Percentiles rank a stretch among this genome's conserved stretches.
Evolutionary conservation across 2,113 vertebrate species (phyloP).

Genomic region (Chaetorhynchus papuensis): DNA sequence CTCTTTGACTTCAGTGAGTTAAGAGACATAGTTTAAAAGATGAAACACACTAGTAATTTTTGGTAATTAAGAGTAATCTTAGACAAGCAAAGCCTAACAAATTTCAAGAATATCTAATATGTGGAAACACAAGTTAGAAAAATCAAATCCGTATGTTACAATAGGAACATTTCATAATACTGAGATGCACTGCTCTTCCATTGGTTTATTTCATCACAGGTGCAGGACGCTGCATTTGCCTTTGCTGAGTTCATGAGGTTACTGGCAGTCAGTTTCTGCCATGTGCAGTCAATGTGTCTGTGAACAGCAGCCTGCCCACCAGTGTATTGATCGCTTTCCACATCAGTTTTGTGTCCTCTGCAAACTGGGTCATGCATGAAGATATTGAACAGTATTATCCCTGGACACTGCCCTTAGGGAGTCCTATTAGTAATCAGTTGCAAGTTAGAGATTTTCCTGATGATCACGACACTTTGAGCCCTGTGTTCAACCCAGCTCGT

Average conservation of each 20-base stretch:
- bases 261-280: background rate
- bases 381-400: background rate
- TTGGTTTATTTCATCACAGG: background rate
- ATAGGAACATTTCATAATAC: background rate
- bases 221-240: background rate
- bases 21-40: background rate
- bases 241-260: background rate
- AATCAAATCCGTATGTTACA: background rate
- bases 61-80: background rate
- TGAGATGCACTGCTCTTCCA: background rate
- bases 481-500: background rate
- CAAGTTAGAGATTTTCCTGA: background rate
- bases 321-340: background rate
- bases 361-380: background rate
- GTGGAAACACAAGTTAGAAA: background rate
- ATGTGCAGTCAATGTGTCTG: background rate
- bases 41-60: background rate
- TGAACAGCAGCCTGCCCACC: background rate
- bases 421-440: background rate
- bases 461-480: background rate
- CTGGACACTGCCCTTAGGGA: background rate
- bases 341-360: background rate
- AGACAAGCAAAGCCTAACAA: background rate
- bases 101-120: background rate
- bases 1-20: background rate